Base-by-base conservation (phyloP, 2,113 vertebrate species). In the Engystomops pustulosus region DNA sequence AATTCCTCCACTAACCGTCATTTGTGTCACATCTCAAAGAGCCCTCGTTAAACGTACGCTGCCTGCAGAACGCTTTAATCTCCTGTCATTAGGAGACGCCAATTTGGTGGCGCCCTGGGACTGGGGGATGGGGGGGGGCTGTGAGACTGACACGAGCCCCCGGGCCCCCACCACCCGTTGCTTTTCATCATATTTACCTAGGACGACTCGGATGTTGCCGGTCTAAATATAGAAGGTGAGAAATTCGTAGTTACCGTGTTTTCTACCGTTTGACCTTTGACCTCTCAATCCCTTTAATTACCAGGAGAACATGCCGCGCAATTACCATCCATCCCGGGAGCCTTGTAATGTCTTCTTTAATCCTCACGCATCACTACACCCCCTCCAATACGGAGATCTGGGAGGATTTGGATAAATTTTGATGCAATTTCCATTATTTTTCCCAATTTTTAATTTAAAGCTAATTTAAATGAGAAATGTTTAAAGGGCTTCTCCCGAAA, bases 11-110 rank as follows among this genome's bases (percentile, higher is more conserved):
- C n/a, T 84, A 69, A 84, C 82, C 82, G 30, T 78, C 74, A 84
- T 84, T 69, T 77, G 82, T 84, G 82, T 84, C 72, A 84, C 72
- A 84, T 84, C 44, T 84, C 82, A 55, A 84, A 84, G 74, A 78
- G 82, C 74, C 82, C 72, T 84, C 47, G 82, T 84, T 84, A 78
- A 78, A 84, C 78, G 58, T 84, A 84, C 70, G 62, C 72, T 27
- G 72, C 82, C 82, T 68, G 44, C 82, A 70, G 72, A 78, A 84
- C 78, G 74, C 74, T 84, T 84, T 84, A 84, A 84, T 84, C 82
- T 84, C 62, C 72, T 38, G 60, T 76, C 82, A 84, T 84, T 84
- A 84, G 82, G 9, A 69, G 82, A 53, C 82, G 82, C 60, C 72
- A 84, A 84, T 78, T 84, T 68, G 15, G 72, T 69, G 72, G 30